A percentile compares a stretch with the other conserved stretches of the same genome.
These are phyloP conservation scores for Heteropelma amictum DNA, from an alignment of 2,888 invertebrate species.

Conservation along the genomic window DNA sequence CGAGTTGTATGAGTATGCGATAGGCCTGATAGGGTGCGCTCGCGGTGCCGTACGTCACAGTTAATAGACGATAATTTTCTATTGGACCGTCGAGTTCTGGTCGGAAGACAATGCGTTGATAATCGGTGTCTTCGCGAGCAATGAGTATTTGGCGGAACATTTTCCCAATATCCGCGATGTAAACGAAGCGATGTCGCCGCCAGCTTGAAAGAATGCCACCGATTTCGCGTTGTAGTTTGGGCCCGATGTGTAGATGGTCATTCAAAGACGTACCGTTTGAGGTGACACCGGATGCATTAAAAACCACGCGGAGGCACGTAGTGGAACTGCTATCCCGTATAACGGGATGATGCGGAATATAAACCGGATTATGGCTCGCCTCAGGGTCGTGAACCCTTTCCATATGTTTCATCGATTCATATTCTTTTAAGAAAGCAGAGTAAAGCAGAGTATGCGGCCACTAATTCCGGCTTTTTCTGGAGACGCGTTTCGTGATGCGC, in stretches of 20 bases:
- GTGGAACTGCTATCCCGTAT: conserved; percentile 35
- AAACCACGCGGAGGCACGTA: conserved; percentile 47
- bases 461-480: conserved; percentile 5
- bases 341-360: conserved; percentile 32
- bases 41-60: conserved; percentile 62
- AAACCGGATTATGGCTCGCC: background rate
- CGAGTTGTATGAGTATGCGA: conserved; percentile 57
- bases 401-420: conserved; percentile 50
- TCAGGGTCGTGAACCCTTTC: background rate
- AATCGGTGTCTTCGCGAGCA: conserved; percentile 29
- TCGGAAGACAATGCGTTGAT: conserved; percentile 63
- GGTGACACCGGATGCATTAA: conserved; percentile 50
- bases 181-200: conserved; percentile 26
- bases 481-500: conserved; percentile 57
- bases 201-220: conserved; percentile 13
- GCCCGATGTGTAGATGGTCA: no score
- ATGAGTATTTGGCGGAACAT: conserved; percentile 43
- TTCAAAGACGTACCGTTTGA: conserved; percentile 42
- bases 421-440: conserved; percentile 48
- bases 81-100: conserved; percentile 3
- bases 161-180: conserved; percentile 38
- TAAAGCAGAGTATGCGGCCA: conserved; percentile 47
- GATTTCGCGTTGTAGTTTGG: no score
- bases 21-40: conserved; percentile 57
- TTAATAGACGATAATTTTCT: conserved; percentile 43